Evolutionary conservation across 2,113 vertebrate genomes (phyloP).

Genomic region (Falcunculus frontatus): DNA sequence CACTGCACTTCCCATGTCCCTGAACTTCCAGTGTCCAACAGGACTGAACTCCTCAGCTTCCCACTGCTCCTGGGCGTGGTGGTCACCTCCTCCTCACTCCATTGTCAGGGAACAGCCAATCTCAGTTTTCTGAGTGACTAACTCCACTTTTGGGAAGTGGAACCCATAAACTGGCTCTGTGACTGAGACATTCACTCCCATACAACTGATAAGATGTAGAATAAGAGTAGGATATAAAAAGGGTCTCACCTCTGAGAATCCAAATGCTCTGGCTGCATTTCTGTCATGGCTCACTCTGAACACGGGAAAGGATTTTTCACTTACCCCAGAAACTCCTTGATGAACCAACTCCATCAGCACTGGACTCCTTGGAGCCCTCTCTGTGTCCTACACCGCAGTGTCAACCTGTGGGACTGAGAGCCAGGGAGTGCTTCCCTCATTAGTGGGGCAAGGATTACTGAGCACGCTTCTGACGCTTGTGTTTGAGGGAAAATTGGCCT

Average conservation of each 20-base stretch:
- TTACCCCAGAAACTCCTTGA: not conserved
- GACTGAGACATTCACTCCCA: not conserved
- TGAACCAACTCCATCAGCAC: not conserved
- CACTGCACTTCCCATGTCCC: not conserved
- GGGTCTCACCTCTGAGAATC: not conserved
- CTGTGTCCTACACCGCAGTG: not conserved
- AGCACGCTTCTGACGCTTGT: accelerated
- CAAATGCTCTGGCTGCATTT: not conserved
- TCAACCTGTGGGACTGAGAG: not conserved
- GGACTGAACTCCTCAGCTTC: not conserved
- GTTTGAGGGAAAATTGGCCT: not conserved
- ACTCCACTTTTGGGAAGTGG: not conserved
- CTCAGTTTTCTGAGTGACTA: not conserved
- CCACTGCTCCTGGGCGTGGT: not conserved
- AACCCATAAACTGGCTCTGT: not conserved
- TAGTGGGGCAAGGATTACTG: not conserved
- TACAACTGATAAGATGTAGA: accelerated
- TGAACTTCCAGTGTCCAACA: not conserved
- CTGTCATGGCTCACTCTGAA: not conserved
- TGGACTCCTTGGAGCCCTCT: not conserved
- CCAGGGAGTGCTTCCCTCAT: not conserved
- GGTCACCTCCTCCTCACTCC: not conserved
- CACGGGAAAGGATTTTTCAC: not conserved
- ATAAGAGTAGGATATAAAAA: not conserved
- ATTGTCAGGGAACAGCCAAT: accelerated